Evolutionary conservation across 1,140 invertebrate species (phyloP), one percentile per base, ranked within the genome.

Genomic region (Thrips palmi): DNA sequence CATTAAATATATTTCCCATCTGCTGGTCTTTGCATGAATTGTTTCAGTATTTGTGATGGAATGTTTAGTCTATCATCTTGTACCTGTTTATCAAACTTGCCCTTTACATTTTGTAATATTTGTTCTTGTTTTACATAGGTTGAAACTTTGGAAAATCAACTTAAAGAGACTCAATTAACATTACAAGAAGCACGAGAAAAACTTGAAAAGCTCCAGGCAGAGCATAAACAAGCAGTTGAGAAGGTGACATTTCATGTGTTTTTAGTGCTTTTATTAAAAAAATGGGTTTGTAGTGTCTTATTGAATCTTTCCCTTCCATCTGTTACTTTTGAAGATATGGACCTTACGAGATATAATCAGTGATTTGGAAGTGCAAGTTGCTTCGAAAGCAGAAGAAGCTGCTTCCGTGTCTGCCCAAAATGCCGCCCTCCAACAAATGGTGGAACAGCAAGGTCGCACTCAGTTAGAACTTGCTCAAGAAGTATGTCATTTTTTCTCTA

Each of bases 341-440:
- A 60, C 75, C 5, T 55, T 83, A 3, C 60, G 78, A 22, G 75
- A 86, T 24, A 76, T 84, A 32, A 80, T 88, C 28, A 53, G 60
- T 1, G 76, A 81, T 41, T 53, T 83, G 21, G 81, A 86, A 48
- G 58, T 56, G 6, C 74, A 83, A 44, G 51, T 84, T 1, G 71
- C 77, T 46, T 53, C 56, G 5, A 77, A 79, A 51, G 54, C 42
- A 1, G 56, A 63, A 29, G 65, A 65, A 37, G 49, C 52, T 2
- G 49, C 57, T n/a, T 46, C 24, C 14, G 3, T 33, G 17, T 11
- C 30, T 17, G 7, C n/a, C n/a, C n/a, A n/a, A n/a, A n/a, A n/a
- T n/a, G n/a, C n/a, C n/a, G n/a, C n/a, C n/a, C n/a, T n/a, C n/a
- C n/a, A n/a, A n/a, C n/a, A n/a, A n/a, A n/a, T n/a, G n/a, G n/a